These are phyloP conservation scores for Cinclus cinclus DNA, from an alignment of 2,113 vertebrate genomes.

Conservation along the genomic window DNA sequence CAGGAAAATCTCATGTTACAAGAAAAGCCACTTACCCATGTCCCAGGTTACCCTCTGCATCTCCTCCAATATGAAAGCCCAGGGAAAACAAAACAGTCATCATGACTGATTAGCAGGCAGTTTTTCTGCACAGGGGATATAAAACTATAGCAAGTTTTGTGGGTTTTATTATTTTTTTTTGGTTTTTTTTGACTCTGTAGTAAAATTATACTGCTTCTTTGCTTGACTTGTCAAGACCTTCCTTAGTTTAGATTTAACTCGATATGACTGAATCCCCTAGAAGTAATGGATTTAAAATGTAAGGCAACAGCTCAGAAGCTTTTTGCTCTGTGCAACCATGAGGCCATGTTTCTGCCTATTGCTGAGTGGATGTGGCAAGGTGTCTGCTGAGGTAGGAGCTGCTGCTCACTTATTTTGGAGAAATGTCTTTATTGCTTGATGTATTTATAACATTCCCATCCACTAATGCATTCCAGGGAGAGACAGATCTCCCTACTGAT, in stretches of 20 bases:
- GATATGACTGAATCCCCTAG: not conserved
- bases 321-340: not conserved
- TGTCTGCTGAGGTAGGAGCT: not conserved
- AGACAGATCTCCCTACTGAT: not conserved
- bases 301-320: not conserved
- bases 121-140: not conserved
- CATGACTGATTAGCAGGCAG: not conserved
- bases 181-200: not conserved
- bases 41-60: constrained; percentile 42
- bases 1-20: constrained; percentile 17
- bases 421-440: not conserved
- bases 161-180: not conserved
- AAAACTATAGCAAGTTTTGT: not conserved
- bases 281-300: not conserved
- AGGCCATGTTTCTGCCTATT: not conserved
- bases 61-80: not conserved
- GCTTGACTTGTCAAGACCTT: not conserved
- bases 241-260: not conserved
- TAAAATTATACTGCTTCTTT: not conserved
- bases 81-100: not conserved
- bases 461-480: not conserved
- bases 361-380: not conserved
- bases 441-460: not conserved
- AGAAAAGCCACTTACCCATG: constrained; percentile 1
- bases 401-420: not conserved